phyloP scores from a whole-genome alignment of 1,140 invertebrate species.

The Dendroctonus ponderosae region DNA sequence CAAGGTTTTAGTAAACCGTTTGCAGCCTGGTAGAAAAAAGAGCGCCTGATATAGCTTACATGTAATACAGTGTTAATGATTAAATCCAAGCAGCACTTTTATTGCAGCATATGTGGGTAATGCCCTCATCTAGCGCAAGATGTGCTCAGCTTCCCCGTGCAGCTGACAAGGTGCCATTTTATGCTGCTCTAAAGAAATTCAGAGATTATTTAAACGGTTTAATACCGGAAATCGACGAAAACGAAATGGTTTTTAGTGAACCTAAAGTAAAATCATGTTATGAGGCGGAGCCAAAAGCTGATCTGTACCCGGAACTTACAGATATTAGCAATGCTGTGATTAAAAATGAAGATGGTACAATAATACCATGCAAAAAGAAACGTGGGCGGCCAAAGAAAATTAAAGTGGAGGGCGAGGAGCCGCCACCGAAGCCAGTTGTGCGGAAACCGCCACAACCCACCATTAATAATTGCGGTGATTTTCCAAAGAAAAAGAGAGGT shows the following conservation, averaged over 20 bases:
- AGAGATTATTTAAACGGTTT: conserved; percentile 91
- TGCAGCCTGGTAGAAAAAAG: too few species aligned
- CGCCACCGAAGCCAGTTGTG: conserved; percentile 58
- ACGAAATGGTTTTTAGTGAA: conserved; percentile 88
- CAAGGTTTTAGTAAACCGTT: too few species aligned
- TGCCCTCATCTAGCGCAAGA: conserved; percentile 95
- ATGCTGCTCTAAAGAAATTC: conserved; percentile 91
- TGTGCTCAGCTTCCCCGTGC: conserved; percentile 93
- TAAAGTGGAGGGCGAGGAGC: conserved; percentile 67
- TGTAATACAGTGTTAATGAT: too few species aligned
- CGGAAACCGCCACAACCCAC: conserved; percentile 52
- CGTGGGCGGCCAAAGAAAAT: conserved; percentile 85
- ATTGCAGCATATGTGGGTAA: conserved; percentile 93
- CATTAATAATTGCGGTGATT: conserved; percentile 53
- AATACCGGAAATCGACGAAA: conserved; percentile 83
- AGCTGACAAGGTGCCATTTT: conserved; percentile 96
- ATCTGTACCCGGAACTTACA: conserved; percentile 48
- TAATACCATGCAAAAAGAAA: conserved; percentile 80
- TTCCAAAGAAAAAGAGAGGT: conserved; percentile 79
- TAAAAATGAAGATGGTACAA: conserved; percentile 60
- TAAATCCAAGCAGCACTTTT: not conserved
- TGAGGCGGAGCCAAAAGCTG: conserved; percentile 55
- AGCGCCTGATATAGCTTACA: too few species aligned
- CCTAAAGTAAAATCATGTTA: conserved; percentile 65
- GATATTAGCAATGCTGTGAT: conserved; percentile 54